phyloP scores from a whole-genome alignment of 2,113 vertebrate species.

The Xiphias gladius region DNA sequence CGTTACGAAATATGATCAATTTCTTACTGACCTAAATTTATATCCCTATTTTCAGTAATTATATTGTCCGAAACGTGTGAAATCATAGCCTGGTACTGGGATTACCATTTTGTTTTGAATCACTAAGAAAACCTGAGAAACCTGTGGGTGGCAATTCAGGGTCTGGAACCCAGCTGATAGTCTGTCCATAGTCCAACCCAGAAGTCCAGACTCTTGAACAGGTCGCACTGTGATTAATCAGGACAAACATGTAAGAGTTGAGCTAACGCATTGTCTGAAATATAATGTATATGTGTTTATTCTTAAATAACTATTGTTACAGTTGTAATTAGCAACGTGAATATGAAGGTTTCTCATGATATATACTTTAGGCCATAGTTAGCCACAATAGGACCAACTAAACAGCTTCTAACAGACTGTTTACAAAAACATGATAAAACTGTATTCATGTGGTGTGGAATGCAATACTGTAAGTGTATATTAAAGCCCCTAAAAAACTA shows the following conservation, averaged over 20 bases:
- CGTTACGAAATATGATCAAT: background rate
- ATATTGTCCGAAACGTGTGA: background rate
- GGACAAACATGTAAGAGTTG: too few relatives aligned
- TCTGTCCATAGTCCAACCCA: background rate
- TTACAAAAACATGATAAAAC: background rate
- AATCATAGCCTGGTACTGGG: background rate
- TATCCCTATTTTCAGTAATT: background rate
- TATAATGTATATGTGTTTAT: too few relatives aligned
- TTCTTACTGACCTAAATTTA: background rate
- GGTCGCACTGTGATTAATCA: background rate
- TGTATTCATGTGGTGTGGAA: too few relatives aligned
- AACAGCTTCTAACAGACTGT: background rate
- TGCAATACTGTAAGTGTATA: too few relatives aligned
- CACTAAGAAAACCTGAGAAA: background rate
- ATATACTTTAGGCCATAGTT: background rate
- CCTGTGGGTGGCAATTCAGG: background rate
- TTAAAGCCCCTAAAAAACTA: too few relatives aligned
- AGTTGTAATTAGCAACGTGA: background rate
- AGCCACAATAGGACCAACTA: background rate
- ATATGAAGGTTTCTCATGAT: background rate
- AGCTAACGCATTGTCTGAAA: too few relatives aligned
- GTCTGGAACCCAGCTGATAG: background rate
- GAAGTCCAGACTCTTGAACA: background rate
- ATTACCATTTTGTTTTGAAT: background rate
- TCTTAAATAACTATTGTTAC: background rate